Conservation (phyloP, 2,888 invertebrate species). For the Lasioglossum zephyrum region DNA sequence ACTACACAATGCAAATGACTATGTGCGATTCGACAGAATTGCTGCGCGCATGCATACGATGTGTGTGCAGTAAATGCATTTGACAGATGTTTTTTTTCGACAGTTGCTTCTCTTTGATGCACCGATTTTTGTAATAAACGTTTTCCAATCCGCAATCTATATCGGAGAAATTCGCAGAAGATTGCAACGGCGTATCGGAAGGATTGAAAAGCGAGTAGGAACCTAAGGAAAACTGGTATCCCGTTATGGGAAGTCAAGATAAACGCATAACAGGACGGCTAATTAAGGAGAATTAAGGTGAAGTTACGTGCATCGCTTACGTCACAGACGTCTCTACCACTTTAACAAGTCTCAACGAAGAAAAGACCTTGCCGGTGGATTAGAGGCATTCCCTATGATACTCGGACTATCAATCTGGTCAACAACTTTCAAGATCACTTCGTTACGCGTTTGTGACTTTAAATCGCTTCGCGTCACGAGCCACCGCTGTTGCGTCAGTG, state of each 20-base stretch:
- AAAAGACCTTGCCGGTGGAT: neutral
- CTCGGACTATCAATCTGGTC: slow-evolving; percentile 11
- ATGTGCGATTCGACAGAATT: no score
- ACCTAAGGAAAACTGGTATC: neutral
- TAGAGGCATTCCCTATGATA: neutral
- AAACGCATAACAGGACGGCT: neutral
- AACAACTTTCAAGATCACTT: slow-evolving; percentile 1
- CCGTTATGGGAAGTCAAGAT: neutral
- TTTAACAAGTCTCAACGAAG: neutral
- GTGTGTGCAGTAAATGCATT: no score
- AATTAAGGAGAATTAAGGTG: neutral
- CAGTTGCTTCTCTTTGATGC: neutral
- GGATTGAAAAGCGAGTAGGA: neutral
- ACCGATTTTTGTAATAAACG: neutral
- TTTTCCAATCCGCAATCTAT: neutral
- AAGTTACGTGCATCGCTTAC: neutral
- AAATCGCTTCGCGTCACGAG: neutral
- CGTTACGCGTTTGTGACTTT: neutral
- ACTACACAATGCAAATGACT: no score
- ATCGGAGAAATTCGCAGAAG: neutral
- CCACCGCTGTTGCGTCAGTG: neutral
- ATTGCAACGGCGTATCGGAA: neutral
- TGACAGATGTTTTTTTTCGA: no score
- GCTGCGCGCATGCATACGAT: no score
- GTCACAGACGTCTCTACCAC: neutral